Evolutionary conservation across 2,797 vertebrate species (phyloP), one percentile per base, ranked within the genome.

Genomic region (Molossus alvarezi): DNA sequence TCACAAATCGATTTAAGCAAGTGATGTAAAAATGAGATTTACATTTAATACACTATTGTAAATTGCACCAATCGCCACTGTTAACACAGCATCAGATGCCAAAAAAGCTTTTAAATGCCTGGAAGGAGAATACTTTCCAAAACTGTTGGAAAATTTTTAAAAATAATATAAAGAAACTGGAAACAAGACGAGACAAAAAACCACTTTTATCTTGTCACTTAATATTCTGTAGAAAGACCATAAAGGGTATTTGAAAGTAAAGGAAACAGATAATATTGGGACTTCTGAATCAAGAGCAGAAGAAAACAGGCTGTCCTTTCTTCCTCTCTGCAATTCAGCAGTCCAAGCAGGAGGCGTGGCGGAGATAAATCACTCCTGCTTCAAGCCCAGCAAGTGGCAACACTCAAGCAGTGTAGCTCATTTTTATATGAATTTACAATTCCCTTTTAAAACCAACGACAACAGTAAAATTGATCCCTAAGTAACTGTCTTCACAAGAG

Each of bases 101-200:
- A 97, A 96, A 97, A 97, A 96, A 92, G 95, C 96, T 97, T 95
- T 97, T 97, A 97, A 96, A 96, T 94, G 77, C 82, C 88, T 96
- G 60, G 69, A 88, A 94, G 71, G 67, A 95, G 33, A 5, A 88
- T 67, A 75, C 64, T 91, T 94, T 94, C 82, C 85, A 97, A 96
- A 97, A 92, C 29, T 57, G 17, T 71, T 41, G 55, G 62, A 48
- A 79, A 95, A 90, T 76, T 55, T 17, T 58, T 71, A 33, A 91
- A 29, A 71, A 84, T 37, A 80, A 89, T 69, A 18, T 65, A 81
- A 81, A 75, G 67, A 57, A 71, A 53, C 21, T 95, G 33, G 65
- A 76, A 94, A 81, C 29, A 86, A 86, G 90, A 81, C 53, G 5
- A 33, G 4, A 51, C 27, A 86, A 20, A 53, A 62, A 21, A 9